phyloP scores from a whole-genome alignment of 2,888 invertebrate species.

The Electrophaes corylata region DNA sequence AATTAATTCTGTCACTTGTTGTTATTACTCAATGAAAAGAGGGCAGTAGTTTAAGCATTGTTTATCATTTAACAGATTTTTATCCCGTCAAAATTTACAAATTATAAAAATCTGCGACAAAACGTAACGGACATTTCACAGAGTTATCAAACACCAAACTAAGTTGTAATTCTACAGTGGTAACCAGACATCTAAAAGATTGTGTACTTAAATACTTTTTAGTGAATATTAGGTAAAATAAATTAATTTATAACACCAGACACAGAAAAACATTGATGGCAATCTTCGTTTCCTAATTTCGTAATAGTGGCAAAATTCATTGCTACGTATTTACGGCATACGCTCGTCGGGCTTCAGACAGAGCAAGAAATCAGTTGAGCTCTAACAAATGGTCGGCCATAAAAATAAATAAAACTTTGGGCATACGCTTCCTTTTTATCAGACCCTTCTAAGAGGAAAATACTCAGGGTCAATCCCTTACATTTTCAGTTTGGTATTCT shows the following conservation, averaged over 20 bases:
- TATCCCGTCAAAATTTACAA: no score
- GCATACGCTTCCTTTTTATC: conserved; percentile 57
- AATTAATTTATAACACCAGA: background rate
- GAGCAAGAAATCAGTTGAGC: conserved; percentile 57
- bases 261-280: background rate
- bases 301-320: conserved; percentile 10
- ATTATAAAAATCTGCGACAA: no score
- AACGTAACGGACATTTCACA: no score
- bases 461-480: conserved; percentile 54
- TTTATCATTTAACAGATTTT: no score
- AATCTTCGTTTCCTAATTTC: background rate
- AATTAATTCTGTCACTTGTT: no score
- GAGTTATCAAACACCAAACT: no score
- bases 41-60: no score
- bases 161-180: no score
- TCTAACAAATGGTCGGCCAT: conserved; percentile 63
- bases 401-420: conserved; percentile 71
- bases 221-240: no score
- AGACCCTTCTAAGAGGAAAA: conserved; percentile 51
- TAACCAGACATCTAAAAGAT: no score
- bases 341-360: conserved; percentile 28
- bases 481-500: conserved; percentile 51
- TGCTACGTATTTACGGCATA: conserved; percentile 1
- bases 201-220: no score
- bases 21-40: no score